These are phyloP conservation scores for Pterostichus madidus DNA, from an alignment of 2,888 invertebrate genomes.

Conservation along the genomic window DNA sequence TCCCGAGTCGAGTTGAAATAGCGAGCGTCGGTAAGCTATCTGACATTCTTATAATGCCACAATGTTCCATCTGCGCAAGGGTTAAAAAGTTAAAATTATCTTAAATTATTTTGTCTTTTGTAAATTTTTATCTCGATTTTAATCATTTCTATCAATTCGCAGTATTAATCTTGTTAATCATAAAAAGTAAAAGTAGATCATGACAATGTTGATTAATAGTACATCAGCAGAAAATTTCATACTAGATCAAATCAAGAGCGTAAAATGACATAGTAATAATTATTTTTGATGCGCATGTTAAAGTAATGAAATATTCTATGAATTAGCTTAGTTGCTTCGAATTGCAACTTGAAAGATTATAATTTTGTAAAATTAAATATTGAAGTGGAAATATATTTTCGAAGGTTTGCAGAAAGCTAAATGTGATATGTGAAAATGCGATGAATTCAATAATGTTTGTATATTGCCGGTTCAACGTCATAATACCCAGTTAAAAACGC, in stretches of 20 bases:
- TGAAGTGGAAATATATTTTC: slow-evolving; percentile 4
- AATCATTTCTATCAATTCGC: slow-evolving; percentile 50
- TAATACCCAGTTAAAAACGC: no score
- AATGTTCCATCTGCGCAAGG: not conserved
- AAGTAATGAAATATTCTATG: slow-evolving; percentile 9
- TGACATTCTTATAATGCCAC: not conserved
- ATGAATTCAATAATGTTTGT: not conserved
- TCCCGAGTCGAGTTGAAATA: slow-evolving; percentile 76
- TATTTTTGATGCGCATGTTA: slow-evolving; percentile 17
- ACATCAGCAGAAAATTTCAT: slow-evolving; percentile 47
- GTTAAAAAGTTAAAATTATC: no score
- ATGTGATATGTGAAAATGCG: slow-evolving; percentile 62
- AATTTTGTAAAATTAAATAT: not conserved
- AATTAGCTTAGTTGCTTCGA: not conserved
- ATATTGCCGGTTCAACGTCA: no score
- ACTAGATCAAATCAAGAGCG: slow-evolving; percentile 23
- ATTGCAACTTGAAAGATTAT: not conserved
- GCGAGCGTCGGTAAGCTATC: slow-evolving; percentile 61
- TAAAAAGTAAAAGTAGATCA: slow-evolving; percentile 5
- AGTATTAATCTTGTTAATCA: slow-evolving; percentile 34
- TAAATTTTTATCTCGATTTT: not conserved
- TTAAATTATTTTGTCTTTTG: no score
- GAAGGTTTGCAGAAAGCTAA: slow-evolving; percentile 12
- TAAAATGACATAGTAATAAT: slow-evolving; percentile 23
- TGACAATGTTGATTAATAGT: slow-evolving; percentile 38